Conservation (phyloP, 2,797 vertebrate species). For the Nasua narica region DNA sequence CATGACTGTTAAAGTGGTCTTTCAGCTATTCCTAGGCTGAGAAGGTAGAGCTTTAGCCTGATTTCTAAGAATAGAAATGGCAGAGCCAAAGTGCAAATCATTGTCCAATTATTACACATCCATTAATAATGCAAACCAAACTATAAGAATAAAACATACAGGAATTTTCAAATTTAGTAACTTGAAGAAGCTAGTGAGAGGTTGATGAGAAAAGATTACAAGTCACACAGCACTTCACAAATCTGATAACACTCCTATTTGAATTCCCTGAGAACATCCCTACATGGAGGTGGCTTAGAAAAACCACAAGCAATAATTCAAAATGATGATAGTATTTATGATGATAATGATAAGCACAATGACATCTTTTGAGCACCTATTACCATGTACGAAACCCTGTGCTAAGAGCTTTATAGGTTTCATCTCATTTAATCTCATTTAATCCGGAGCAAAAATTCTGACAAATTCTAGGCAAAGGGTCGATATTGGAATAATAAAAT, state of each 20-base stretch:
- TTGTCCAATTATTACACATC: background rate
- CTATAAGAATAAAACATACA: background rate
- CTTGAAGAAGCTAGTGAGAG: background rate
- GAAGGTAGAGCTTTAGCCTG: background rate
- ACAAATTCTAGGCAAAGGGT: background rate
- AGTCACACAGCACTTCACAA: background rate
- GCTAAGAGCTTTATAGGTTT: background rate
- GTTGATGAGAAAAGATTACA: background rate
- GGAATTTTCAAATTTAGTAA: background rate
- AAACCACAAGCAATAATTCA: background rate
- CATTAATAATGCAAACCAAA: background rate
- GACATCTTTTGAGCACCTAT: background rate
- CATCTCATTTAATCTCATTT: slow-evolving; percentile 2
- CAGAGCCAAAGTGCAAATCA: background rate
- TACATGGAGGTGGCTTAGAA: background rate
- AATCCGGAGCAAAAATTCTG: background rate
- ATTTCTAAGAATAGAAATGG: background rate
- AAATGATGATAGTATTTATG: background rate
- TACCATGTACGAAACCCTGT: background rate
- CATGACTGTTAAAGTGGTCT: background rate
- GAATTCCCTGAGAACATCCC: background rate
- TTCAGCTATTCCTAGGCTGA: background rate
- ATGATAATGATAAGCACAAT: background rate
- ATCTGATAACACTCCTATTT: background rate
- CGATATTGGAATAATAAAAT: background rate